Conservation (phyloP, 2,797 vertebrate genomes). For the Helostoma temminkii region DNA sequence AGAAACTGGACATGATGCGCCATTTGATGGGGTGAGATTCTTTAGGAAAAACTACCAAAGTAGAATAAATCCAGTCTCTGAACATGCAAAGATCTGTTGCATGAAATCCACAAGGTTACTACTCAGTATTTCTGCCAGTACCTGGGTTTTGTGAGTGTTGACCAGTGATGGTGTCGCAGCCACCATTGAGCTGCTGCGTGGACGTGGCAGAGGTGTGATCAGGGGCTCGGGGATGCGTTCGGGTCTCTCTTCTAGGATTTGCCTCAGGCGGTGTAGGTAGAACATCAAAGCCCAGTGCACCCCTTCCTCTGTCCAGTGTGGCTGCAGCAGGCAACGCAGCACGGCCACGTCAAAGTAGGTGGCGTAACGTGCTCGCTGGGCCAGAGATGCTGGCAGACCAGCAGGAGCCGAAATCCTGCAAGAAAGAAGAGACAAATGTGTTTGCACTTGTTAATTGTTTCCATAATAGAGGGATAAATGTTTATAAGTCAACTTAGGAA, state of each 20-base stretch:
- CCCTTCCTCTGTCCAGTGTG: conserved; percentile 98
- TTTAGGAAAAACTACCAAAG: background rate
- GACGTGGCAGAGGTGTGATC: conserved; percentile 88
- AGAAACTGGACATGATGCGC: background rate
- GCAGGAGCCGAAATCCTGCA: conserved; percentile 79
- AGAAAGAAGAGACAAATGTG: background rate
- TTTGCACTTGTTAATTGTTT: background rate
- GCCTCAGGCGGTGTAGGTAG: conserved; percentile 93
- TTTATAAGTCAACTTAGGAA: no score
- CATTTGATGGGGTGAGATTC: background rate
- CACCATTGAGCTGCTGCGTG: conserved; percentile 98
- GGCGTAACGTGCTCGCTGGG: conserved; percentile 93
- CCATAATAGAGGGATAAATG: no score
- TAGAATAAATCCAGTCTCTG: background rate
- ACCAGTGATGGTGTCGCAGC: conserved; percentile 95
- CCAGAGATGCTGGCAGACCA: conserved; percentile 80
- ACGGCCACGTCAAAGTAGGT: conserved; percentile 98
- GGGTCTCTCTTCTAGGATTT: conserved; percentile 95
- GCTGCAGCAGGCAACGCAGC: conserved; percentile 95
- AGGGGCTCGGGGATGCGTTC: conserved; percentile 89
- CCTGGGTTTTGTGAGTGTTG: conserved; percentile 98
- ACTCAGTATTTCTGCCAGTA: conserved; percentile 23
- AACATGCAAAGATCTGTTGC: background rate
- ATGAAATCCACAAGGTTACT: background rate
- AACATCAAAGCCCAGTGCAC: conserved; percentile 98